Percentiles rank a stretch among this genome's conserved stretches.
phyloP scores from a whole-genome alignment of 1,140 invertebrate genomes.

The Papilio dardanus region DNA sequence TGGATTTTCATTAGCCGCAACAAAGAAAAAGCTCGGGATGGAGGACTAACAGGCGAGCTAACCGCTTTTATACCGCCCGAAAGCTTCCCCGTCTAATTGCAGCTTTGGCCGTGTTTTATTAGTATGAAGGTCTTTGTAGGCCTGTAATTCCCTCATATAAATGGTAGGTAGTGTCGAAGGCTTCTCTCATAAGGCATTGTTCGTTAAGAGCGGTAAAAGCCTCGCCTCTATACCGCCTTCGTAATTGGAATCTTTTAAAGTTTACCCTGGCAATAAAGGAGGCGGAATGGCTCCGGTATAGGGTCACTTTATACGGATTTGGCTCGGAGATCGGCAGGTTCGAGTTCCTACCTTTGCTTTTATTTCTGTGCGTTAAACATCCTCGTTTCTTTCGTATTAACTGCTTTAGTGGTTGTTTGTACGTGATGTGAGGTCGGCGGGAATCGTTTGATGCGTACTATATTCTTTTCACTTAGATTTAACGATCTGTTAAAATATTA shows the following conservation, averaged over 20 bases:
- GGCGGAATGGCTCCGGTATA: slow-evolving; percentile 50
- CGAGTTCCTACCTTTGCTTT: slow-evolving; percentile 33
- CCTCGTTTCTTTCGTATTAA: slow-evolving; percentile 30
- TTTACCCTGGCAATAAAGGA: slow-evolving; percentile 70
- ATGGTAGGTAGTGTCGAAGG: slow-evolving; percentile 59
- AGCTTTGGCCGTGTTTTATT: slow-evolving; percentile 62
- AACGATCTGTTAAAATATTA: not conserved
- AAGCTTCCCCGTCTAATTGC: slow-evolving; percentile 44
- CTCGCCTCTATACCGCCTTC: slow-evolving; percentile 39
- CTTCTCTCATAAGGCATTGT: slow-evolving; percentile 59
- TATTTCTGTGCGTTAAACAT: slow-evolving; percentile 27
- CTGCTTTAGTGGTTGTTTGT: slow-evolving; percentile 32
- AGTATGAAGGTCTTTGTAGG: slow-evolving; percentile 43
- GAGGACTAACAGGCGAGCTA: slow-evolving; percentile 30
- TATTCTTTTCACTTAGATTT: slow-evolving; percentile 8
- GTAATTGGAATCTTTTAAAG: slow-evolving; percentile 79
- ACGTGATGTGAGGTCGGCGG: slow-evolving; percentile 7
- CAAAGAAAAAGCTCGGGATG: slow-evolving; percentile 30
- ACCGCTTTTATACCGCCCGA: slow-evolving; percentile 36
- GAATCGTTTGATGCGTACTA: not conserved
- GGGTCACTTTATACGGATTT: slow-evolving; percentile 29
- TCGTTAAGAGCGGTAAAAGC: slow-evolving; percentile 56
- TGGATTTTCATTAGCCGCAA: slow-evolving; percentile 34
- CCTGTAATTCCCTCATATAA: slow-evolving; percentile 71
- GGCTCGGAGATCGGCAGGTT: slow-evolving; percentile 7